Conservation (phyloP, 1,140 invertebrate species). For the Drosophila persimilis region DNA sequence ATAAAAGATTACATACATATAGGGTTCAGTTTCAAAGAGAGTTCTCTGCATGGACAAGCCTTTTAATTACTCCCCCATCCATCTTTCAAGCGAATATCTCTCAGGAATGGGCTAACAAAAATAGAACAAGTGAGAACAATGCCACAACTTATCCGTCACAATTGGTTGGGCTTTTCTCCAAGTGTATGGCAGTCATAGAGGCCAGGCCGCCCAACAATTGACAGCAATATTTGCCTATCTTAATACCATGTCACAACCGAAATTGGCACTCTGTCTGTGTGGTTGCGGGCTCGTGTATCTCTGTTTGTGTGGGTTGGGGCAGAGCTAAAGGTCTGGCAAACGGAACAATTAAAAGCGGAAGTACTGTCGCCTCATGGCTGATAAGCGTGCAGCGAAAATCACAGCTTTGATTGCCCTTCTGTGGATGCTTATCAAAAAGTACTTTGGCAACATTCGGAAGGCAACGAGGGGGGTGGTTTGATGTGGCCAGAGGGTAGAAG, state of each 20-base stretch:
- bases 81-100: too few relatives aligned
- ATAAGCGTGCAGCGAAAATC: constrained; percentile 35
- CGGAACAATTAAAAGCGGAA: constrained; percentile 63
- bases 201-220: constrained; percentile 50
- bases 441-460: constrained; percentile 2
- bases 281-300: constrained; percentile 22
- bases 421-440: constrained; percentile 36
- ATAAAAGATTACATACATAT: too few relatives aligned
- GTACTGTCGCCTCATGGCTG: constrained; percentile 36
- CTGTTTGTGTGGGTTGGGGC: constrained; percentile 32
- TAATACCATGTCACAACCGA: constrained; percentile 73
- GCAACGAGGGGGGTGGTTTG: not conserved
- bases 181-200: constrained; percentile 54
- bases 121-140: too few relatives aligned
- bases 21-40: too few relatives aligned
- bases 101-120: too few relatives aligned
- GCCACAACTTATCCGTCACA: too few relatives aligned
- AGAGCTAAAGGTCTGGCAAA: constrained; percentile 67
- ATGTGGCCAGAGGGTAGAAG: not conserved
- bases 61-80: too few relatives aligned
- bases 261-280: constrained; percentile 63
- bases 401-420: constrained; percentile 34
- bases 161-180: too few relatives aligned
- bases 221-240: constrained; percentile 71
- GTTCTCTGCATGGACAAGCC: too few relatives aligned